Conservation (phyloP, 53 echinoderm and acorn worm genomes). For the Paracentrotus lividus region DNA sequence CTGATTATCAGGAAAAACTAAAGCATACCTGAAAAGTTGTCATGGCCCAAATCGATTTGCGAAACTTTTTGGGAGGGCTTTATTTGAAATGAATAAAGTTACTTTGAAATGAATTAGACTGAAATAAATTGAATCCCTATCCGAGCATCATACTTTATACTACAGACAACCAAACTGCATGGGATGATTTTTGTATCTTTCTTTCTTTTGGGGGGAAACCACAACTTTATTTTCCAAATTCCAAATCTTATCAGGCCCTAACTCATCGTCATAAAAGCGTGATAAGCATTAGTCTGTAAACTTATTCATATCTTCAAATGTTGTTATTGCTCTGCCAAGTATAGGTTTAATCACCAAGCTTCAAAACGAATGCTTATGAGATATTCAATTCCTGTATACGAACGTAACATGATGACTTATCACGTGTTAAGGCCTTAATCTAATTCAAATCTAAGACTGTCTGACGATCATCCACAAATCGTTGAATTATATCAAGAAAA, state of each 20-base stretch:
- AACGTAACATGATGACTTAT: neutral
- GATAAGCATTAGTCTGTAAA: neutral
- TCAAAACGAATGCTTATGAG: neutral
- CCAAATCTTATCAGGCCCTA: neutral
- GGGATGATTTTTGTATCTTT: too few species aligned
- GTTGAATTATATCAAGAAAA: neutral
- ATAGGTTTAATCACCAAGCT: neutral
- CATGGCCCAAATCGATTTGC: too few species aligned
- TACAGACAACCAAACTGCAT: too few species aligned
- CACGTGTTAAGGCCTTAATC: neutral
- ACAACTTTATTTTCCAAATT: neutral
- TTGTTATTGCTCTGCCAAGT: neutral
- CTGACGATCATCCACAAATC: neutral
- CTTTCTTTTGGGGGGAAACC: too few species aligned
- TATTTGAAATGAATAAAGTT: too few species aligned
- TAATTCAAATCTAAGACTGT: neutral
- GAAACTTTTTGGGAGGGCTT: too few species aligned
- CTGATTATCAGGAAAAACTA: too few species aligned
- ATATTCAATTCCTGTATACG: neutral
- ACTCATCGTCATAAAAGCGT: neutral
- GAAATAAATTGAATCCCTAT: too few species aligned
- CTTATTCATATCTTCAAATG: neutral
- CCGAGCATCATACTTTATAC: too few species aligned
- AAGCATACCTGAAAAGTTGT: too few species aligned
- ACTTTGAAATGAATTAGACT: too few species aligned